Conservation (phyloP, 2,888 invertebrate species). For the Arctia plantaginis region DNA sequence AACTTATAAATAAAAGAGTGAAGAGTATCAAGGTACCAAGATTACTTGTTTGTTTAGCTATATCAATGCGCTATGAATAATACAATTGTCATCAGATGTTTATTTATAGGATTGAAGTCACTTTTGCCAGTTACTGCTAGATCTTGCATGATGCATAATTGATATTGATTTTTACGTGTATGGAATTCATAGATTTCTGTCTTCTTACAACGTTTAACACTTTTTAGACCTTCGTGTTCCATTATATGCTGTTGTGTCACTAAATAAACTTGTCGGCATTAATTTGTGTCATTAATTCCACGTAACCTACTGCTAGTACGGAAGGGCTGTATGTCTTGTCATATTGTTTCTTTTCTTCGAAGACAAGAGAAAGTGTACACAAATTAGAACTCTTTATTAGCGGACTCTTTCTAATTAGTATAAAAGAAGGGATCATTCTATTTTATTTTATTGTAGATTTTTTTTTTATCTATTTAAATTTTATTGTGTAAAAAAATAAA, state of each 20-base stretch:
- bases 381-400: not conserved
- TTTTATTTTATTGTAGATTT: not conserved
- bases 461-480: not conserved
- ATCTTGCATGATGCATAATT: conserved; percentile 55
- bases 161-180: conserved; percentile 20
- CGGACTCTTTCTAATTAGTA: not conserved
- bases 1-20: not conserved
- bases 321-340: not conserved
- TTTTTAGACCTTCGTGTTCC: not conserved
- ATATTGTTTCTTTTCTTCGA: not conserved
- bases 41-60: conserved; percentile 52
- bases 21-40: conserved; percentile 23
- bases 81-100: conserved; percentile 63
- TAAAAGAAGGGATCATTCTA: not conserved
- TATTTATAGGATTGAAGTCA: conserved; percentile 82
- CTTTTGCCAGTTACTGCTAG: conserved; percentile 55
- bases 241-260: not conserved
- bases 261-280: not conserved
- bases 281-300: not conserved
- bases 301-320: not conserved
- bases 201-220: not conserved
- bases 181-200: not conserved
- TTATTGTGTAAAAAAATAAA: too few relatives aligned
- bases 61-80: conserved; percentile 59
- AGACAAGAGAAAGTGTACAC: not conserved